Conservation (phyloP, 2,888 invertebrate genomes). For the Stenotaenia linearis region DNA sequence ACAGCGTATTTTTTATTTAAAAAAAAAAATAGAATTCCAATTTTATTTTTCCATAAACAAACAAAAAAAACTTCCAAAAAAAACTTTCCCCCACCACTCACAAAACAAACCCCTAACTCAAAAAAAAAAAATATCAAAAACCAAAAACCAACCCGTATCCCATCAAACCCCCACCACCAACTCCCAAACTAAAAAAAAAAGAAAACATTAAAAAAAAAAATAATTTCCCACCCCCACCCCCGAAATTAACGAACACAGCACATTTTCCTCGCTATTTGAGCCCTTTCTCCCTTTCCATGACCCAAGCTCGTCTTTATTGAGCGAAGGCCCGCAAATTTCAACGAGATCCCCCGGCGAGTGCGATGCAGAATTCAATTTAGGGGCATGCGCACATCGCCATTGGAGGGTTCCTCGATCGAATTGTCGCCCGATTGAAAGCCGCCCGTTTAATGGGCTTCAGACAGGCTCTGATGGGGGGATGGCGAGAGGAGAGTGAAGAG, state of each 20-base stretch:
- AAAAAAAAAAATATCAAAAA: no score
- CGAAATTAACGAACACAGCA: neutral
- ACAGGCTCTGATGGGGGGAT: neutral
- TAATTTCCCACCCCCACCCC: neutral
- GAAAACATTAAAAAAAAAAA: neutral
- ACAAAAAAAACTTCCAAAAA: no score
- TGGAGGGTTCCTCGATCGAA: conserved; percentile 21
- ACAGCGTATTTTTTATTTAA: no score
- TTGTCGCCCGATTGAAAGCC: conserved; percentile 26
- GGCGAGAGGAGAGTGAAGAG: neutral
- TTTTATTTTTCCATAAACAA: no score
- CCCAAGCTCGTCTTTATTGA: conserved; percentile 26
- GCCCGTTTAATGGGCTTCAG: conserved; percentile 26
- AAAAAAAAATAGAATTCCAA: no score
- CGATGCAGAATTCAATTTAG: conserved; percentile 20
- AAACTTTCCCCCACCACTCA: neutral
- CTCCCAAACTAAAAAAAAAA: neutral
- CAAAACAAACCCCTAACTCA: neutral
- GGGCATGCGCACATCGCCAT: neutral
- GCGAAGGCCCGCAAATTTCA: conserved; percentile 21
- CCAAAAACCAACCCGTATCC: neutral
- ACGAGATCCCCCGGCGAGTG: conserved; percentile 24
- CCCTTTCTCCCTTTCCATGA: conserved; percentile 16
- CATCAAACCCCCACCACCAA: no score
- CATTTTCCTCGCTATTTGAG: conserved; percentile 26